Conservation (phyloP, 64 coral and sea anemone genomes). For the Pocillopora verrucosa region DNA sequence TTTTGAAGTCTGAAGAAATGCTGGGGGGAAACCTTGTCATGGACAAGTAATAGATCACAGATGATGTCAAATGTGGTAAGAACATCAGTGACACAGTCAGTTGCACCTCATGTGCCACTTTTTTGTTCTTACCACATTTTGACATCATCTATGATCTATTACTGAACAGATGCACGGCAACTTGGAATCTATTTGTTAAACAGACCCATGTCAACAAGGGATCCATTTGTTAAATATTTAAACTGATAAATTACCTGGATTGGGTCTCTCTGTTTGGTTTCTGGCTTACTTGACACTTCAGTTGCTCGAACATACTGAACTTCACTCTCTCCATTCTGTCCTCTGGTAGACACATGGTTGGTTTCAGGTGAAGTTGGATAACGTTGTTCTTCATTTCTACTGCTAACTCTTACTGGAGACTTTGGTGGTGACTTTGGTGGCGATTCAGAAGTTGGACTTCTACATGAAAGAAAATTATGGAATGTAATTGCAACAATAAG, state of each 20-base stretch:
- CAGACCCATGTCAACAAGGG: not conserved
- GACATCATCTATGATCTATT: not conserved
- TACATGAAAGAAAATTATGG: not conserved
- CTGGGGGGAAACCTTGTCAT: no score
- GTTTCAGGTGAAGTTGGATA: not conserved
- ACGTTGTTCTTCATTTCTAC: slow-evolving; percentile 22
- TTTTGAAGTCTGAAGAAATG: no score
- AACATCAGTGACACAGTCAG: no score
- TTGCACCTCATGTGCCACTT: no score
- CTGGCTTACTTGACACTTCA: slow-evolving; percentile 19
- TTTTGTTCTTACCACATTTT: no score
- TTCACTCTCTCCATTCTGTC: slow-evolving; percentile 28
- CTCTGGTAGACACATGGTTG: slow-evolving; percentile 2
- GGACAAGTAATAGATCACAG: no score
- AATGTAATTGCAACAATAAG: not conserved
- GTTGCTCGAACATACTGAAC: slow-evolving; percentile 32
- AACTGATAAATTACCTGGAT: slow-evolving; percentile 18
- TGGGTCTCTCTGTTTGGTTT: slow-evolving; percentile 17
- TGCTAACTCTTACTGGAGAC: slow-evolving; percentile 28
- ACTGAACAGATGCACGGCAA: not conserved
- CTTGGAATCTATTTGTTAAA: not conserved
- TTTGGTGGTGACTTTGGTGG: slow-evolving; percentile 32
- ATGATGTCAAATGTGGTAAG: not conserved
- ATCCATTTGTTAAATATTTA: not conserved
- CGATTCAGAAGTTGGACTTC: slow-evolving; percentile 32